Evolutionary conservation across 2,888 invertebrate species (phyloP).

Genomic region (Hololepta plana): DNA sequence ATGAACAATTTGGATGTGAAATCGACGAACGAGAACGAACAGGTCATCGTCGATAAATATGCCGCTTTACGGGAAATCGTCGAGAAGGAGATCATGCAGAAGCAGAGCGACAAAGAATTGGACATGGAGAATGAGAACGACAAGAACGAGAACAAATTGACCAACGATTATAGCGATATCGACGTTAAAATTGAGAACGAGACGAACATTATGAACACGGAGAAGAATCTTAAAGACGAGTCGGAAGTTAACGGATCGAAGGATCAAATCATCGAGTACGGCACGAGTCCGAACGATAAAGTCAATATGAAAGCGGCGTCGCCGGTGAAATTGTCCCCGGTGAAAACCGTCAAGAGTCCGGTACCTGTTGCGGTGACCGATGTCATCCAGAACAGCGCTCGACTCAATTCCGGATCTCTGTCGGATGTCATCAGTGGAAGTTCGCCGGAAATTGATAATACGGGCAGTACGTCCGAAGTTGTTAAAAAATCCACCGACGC

Average conservation of each 20-base stretch:
- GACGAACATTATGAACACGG: slow-evolving; percentile 14
- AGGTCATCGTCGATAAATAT: slow-evolving; percentile 48
- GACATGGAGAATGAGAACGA: slow-evolving; percentile 18
- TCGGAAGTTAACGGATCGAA: slow-evolving; percentile 11
- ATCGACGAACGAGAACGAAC: slow-evolving; percentile 7
- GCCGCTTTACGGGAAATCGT: slow-evolving; percentile 66
- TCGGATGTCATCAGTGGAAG: slow-evolving; percentile 46
- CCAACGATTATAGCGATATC: slow-evolving; percentile 12
- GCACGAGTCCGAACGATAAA: slow-evolving; percentile 8
- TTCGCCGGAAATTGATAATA: slow-evolving; percentile 41
- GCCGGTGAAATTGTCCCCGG: slow-evolving; percentile 13
- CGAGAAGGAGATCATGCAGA: slow-evolving; percentile 33
- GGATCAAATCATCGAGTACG: slow-evolving; percentile 12
- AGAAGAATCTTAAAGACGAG: slow-evolving; percentile 13
- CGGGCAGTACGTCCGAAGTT: slow-evolving; percentile 22
- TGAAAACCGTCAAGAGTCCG: slow-evolving; percentile 22
- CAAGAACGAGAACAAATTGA: slow-evolving; percentile 23
- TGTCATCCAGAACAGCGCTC: slow-evolving; percentile 20
- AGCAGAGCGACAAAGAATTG: slow-evolving; percentile 18
- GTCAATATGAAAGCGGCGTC: slow-evolving; percentile 11
- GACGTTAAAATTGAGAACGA: slow-evolving; percentile 13
- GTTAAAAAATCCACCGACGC: slow-evolving; percentile 21
- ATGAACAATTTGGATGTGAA: slow-evolving; percentile 12
- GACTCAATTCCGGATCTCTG: slow-evolving; percentile 36
- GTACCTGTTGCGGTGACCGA: slow-evolving; percentile 25